These are phyloP conservation scores for Tragelaphus strepsiceros DNA, from an alignment of 2,113 vertebrate genomes.

Conservation along the genomic window DNA sequence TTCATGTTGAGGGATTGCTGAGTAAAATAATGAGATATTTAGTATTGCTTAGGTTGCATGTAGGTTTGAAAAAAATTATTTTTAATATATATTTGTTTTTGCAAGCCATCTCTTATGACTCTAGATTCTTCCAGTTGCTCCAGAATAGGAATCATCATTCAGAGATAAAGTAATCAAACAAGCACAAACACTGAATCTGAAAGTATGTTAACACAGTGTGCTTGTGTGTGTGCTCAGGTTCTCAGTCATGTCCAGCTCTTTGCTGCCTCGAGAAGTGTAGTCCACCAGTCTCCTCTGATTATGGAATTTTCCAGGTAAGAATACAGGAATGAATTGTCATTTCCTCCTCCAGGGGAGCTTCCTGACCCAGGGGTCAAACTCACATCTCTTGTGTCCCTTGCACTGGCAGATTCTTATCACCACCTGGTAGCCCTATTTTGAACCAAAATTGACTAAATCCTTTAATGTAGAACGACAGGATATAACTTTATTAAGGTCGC, in stretches of 20 bases:
- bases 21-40: constrained; percentile 52
- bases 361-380: not conserved
- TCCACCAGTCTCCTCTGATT: not conserved
- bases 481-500: not conserved
- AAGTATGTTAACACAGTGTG: constrained; percentile 4
- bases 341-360: not conserved
- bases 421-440: not conserved
- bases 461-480: not conserved
- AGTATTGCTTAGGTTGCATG: not conserved
- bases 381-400: not conserved
- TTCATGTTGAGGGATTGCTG: constrained; percentile 50
- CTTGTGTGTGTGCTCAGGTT: not conserved
- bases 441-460: not conserved
- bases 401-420: not conserved
- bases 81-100: not conserved
- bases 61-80: not conserved
- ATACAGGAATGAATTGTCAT: not conserved
- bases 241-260: not conserved
- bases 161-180: not conserved
- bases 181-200: not conserved
- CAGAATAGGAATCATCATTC: not conserved
- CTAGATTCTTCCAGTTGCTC: not conserved
- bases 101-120: not conserved
- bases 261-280: not conserved
- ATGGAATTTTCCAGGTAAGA: not conserved